Conservation (phyloP, 2,113 vertebrate species). For the Ploceus nigricollis region DNA sequence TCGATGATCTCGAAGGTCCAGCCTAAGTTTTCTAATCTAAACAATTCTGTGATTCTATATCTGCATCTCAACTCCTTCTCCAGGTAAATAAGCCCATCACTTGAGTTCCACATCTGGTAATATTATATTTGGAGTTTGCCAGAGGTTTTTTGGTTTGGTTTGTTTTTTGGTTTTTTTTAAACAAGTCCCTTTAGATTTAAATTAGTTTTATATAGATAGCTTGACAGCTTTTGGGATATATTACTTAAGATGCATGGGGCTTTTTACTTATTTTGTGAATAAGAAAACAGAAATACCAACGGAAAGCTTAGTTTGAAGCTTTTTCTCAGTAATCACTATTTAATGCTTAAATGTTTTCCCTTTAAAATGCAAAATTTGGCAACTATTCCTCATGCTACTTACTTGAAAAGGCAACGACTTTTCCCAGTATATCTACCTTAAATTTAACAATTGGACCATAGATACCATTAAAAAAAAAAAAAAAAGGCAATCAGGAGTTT, state of each 20-base stretch:
- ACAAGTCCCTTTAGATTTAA: neutral
- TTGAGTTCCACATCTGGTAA: neutral
- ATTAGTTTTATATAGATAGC: neutral
- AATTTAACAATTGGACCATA: neutral
- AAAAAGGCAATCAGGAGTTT: neutral
- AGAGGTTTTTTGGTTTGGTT: neutral
- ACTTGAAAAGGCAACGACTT: neutral
- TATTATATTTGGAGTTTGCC: neutral
- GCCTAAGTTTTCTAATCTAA: neutral
- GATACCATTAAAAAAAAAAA: neutral
- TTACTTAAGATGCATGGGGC: neutral
- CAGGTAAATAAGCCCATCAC: neutral
- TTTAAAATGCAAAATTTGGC: neutral
- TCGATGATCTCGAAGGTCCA: neutral
- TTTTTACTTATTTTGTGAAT: neutral
- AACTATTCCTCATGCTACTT: neutral
- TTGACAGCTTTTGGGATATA: neutral
- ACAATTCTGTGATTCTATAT: neutral
- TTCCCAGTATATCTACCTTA: neutral
- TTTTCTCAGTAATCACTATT: neutral
- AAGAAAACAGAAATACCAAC: neutral
- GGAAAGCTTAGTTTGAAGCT: neutral
- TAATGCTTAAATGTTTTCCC: neutral
- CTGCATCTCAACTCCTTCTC: neutral
- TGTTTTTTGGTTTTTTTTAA: neutral